Evolutionary conservation across 2,888 invertebrate genomes (phyloP), one percentile per base, ranked within the genome.

Genomic region (Agonopterix subpropinquella): DNA sequence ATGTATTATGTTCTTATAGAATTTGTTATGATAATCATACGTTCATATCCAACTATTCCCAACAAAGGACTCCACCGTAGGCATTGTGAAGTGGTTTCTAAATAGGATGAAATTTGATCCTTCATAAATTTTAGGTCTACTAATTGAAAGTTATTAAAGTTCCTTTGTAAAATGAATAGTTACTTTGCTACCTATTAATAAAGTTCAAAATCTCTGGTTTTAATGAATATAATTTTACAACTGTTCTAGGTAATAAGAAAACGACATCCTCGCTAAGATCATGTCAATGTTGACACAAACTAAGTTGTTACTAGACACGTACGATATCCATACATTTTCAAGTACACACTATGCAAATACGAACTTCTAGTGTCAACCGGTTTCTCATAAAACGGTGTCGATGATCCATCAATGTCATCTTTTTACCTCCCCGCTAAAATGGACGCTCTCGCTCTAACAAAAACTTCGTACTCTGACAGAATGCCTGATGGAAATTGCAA

Each of bases 361-460:
- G 65, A 61, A 58, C 58, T 28, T 28, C 28, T 55, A 47, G 53
- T 56, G 47, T 58, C 55, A 58, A 63, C 61, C 58, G 62, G 66
- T 56, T 59, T 49, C 65, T 55, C 39, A 35, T 42, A 35, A 47
- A 41, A 42, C 36, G 47, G 35, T 46, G 28, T 46, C 67, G 70
- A 74, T 72, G 66, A 77, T 78, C 70, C 62, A 73, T 81, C 77
- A 79, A 68, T 68, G 79, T 75, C 78, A 70, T 53, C 62, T 66
- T 64, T 60, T 62, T 64, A 59, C 62, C 59, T 42, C 42, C 11
- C 35, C 36, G 18, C 18, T 18, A 18, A 18, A 18, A 18, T 18
- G 18, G 18, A 18, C 4, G 18, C 36, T 15, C 37, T 47, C 43
- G 11, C 9, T 15, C 10, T n/a, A 36, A 41, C 18, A 42, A 47